Evolutionary conservation across 2,113 vertebrate genomes (phyloP).

Genomic region (Oncorhynchus mykiss): DNA sequence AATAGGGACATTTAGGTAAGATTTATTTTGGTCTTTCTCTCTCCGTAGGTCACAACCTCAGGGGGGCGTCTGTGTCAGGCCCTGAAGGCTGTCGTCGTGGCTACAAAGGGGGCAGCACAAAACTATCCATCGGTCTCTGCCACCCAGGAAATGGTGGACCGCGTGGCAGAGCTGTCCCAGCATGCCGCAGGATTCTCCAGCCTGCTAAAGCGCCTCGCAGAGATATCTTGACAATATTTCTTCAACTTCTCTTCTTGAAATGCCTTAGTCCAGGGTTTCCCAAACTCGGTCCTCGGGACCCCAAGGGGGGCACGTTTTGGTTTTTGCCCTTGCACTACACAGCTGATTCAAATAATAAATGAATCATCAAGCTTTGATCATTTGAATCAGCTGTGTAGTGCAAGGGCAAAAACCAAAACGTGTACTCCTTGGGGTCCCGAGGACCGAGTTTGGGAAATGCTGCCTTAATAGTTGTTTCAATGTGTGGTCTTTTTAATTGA

Average conservation of each 20-base stretch:
- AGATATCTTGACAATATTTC: constrained; percentile 71
- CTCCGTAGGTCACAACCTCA: constrained; percentile 77
- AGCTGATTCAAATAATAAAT: too few species aligned
- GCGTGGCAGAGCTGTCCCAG: constrained; percentile 82
- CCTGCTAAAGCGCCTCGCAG: constrained; percentile 79
- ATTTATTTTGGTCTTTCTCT: background rate
- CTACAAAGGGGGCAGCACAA: constrained; percentile 85
- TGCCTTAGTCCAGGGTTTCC: constrained; percentile 62
- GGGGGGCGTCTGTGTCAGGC: constrained; percentile 83
- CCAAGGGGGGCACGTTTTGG: too few species aligned
- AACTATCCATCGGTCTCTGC: constrained; percentile 84
- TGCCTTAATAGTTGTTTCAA: constrained; percentile 14
- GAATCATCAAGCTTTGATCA: too few species aligned
- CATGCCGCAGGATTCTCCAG: constrained; percentile 83
- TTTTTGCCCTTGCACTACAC: too few species aligned
- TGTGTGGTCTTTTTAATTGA: constrained; percentile 40
- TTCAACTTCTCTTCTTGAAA: constrained; percentile 30
- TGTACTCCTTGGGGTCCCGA: too few species aligned
- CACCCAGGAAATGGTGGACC: constrained; percentile 82
- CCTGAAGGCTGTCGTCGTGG: constrained; percentile 82
- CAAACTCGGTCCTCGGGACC: too few species aligned
- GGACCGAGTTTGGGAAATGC: too few species aligned
- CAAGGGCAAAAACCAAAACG: too few species aligned
- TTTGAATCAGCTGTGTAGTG: too few species aligned
- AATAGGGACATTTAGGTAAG: too few species aligned